A percentile compares a stretch with the other conserved stretches of the same genome.
Conservation (phyloP, 2,888 invertebrate genomes). For the Cantharis rustica region DNA sequence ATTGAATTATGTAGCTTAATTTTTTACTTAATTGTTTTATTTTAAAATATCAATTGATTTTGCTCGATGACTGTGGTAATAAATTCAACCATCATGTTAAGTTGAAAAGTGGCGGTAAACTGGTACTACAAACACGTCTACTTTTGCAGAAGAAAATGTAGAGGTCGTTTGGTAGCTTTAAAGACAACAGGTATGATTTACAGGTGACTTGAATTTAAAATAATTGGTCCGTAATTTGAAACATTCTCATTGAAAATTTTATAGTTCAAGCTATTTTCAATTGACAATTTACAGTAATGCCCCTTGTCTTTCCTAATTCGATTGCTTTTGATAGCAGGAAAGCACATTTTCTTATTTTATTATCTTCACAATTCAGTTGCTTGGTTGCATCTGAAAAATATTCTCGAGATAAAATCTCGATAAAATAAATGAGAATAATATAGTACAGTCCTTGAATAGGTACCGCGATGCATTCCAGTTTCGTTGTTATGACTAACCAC, state of each 20-base stretch:
- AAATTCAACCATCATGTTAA: neutral
- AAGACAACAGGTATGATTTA: neutral
- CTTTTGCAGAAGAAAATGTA: neutral
- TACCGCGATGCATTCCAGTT: neutral
- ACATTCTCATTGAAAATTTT: neutral
- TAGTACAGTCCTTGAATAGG: neutral
- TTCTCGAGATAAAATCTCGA: neutral
- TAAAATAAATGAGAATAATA: neutral
- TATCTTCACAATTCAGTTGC: neutral
- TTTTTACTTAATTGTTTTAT: neutral
- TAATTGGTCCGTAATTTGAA: neutral
- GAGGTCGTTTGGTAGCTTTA: neutral
- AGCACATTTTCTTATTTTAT: neutral
- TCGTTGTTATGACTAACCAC: neutral
- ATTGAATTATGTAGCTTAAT: neutral
- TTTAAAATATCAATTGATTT: neutral
- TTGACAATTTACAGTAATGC: neutral
- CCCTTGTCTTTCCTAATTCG: conserved; percentile 3
- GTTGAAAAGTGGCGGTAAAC: neutral
- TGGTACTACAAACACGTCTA: neutral
- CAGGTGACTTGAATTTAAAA: neutral
- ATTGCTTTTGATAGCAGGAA: neutral
- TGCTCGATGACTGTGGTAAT: neutral
- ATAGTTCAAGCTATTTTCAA: neutral
- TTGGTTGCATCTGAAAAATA: neutral